Base-by-base conservation (phyloP, 2,113 vertebrate genomes). In the Xiphophorus couchianus region DNA sequence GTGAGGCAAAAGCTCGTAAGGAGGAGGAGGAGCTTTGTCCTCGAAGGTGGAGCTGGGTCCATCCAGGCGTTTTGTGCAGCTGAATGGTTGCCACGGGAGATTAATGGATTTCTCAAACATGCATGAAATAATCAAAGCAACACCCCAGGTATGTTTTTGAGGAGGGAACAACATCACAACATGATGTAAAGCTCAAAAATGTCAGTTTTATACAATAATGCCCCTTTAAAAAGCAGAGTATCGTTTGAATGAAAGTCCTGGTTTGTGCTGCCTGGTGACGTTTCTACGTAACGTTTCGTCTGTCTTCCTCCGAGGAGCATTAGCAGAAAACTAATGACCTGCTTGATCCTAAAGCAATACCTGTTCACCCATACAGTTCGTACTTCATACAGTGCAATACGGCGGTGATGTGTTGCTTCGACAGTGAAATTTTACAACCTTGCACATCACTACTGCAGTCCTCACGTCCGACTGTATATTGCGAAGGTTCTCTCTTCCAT, bases 361-460 rank as follows among this genome's bases (percentile, higher is more conserved):
- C 67, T 15, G 30, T 76, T 78, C 30, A 77, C 72, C 70, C 37
- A 60, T 63, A 51, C 70, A 1, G 3, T 25, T 44, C 25, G 17
- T 10, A 28, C 30, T 31, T 29, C 42, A 66, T 62, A 5, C 0
- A n/a, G 54, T 74, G 48, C 68, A 31, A 19, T 51, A 42, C 15
- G 14, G 2, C 17, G 3, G 62, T 33, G 69, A 28, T 22, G 35
- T 80, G 77, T 77, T 74, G 64, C 80, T 74, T 86, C 75, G 70
- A 67, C 63, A 73, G 66, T 58, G 27, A 79, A 80, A 73, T 73
- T 73, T 85, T 67, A 51, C 84, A 87, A 85, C 63, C 48, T 4
- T 69, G 76, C 30, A 44, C 28, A 31, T 89, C 82, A 89, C 87
- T 14, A 77, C 89, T 86, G 77, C 77, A 66, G 29, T 77, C 60